A percentile compares a stretch with the other conserved stretches of the same genome.
Evolutionary conservation across 1,140 invertebrate genomes (phyloP).

Genomic region (Trichogramma pretiosum): DNA sequence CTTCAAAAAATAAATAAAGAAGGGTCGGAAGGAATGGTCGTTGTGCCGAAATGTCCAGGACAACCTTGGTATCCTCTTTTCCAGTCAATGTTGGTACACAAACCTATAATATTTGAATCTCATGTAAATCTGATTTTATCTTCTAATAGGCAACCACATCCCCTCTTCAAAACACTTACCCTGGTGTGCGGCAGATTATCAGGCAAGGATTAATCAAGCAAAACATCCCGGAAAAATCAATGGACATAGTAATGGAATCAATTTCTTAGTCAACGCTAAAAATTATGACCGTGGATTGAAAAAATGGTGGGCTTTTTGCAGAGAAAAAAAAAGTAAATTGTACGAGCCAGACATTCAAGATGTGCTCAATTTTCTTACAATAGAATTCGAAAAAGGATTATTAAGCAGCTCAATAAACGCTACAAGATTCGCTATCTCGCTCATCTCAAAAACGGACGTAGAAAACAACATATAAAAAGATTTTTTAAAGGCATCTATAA

Average conservation of each 20-base stretch:
- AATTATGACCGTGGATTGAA: too few relatives aligned
- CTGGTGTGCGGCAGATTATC: constrained; percentile 3
- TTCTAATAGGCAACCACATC: constrained; percentile 8
- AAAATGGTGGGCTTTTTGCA: neutral
- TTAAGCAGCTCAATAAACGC: neutral
- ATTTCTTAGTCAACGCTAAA: neutral
- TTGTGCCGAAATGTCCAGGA: constrained; percentile 6
- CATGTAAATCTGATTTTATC: neutral
- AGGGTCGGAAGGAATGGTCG: constrained; percentile 12
- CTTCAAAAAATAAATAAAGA: constrained; percentile 16
- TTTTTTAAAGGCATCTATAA: neutral
- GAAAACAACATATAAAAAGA: neutral
- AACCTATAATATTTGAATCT: constrained; percentile 3
- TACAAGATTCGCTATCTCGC: neutral
- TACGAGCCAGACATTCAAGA: neutral
- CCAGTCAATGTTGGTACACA: neutral
- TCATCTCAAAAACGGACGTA: neutral
- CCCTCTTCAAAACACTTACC: neutral
- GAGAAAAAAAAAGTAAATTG: neutral
- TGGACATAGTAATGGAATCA: neutral
- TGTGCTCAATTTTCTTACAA: neutral
- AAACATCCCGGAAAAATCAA: neutral
- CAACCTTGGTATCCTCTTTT: constrained; percentile 11
- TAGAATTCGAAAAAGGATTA: neutral
- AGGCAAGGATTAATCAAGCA: neutral